Percentiles rank a stretch among this genome's conserved stretches.
These are phyloP conservation scores for Babylonia areolata DNA, from an alignment of 1,140 invertebrate species.

Conservation along the genomic window DNA sequence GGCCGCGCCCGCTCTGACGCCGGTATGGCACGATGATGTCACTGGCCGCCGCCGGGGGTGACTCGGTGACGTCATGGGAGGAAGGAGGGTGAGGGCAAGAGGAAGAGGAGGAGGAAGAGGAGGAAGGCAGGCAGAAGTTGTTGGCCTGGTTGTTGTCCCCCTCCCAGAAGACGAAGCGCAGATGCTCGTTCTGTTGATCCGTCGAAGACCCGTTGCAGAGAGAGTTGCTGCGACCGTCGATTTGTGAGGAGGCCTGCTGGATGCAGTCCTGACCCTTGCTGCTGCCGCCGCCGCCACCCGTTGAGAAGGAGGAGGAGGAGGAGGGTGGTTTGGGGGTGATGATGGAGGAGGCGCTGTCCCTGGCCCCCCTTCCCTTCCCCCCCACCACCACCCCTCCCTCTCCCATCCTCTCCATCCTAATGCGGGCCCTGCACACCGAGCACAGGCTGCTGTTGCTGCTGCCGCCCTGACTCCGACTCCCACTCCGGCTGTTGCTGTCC, in stretches of 20 bases:
- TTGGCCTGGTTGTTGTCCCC: conserved; percentile 35
- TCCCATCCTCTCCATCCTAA: background rate
- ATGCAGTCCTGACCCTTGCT: too few species aligned
- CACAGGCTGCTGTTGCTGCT: background rate
- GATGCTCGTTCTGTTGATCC: background rate
- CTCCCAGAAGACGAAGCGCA: background rate
- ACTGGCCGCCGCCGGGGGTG: background rate
- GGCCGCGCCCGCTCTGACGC: background rate
- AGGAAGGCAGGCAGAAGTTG: conserved; percentile 14
- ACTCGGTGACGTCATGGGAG: too few species aligned
- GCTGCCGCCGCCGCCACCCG: too few species aligned
- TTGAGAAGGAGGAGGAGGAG: background rate
- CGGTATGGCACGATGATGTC: background rate
- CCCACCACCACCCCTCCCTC: too few species aligned
- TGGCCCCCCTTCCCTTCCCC: background rate
- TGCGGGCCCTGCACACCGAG: background rate
- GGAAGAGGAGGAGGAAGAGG: background rate
- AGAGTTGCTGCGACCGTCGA: too few species aligned
- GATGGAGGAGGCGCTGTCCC: background rate
- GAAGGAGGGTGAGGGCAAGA: too few species aligned
- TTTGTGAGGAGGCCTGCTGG: too few species aligned
- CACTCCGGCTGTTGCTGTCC: background rate
- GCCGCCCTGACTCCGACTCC: background rate
- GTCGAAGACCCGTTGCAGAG: too few species aligned
- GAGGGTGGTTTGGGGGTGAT: too few species aligned